Evolutionary conservation across 2,797 vertebrate species (phyloP), one percentile per base, ranked within the genome.

Genomic region (Erethizon dorsatum): DNA sequence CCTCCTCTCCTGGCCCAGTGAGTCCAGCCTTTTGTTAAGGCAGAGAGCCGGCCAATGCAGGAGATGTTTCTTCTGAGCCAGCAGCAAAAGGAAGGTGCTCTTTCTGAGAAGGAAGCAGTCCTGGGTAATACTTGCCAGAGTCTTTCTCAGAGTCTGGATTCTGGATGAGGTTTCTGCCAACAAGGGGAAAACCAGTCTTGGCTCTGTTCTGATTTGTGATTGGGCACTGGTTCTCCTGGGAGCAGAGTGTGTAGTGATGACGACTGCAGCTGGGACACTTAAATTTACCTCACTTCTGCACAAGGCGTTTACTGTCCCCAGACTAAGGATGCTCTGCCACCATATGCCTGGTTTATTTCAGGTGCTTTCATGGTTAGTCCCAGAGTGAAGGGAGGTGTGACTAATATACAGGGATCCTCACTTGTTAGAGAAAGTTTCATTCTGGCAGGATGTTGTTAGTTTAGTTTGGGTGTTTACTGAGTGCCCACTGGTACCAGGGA

Each of bases 21-120:
- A 47, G 28, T 28, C 61, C 33, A 28, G 75, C 52, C 24, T 54
- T 65, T 83, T n/a, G 9, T 97, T 61, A 47, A 67, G 28, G 77
- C 26, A 47, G 73, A 41, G 9, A 83, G 83, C 6, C 45, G 41
- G 52, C n/a, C 24, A 69, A 28, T 6, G 6, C 92, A 90, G 69
- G 45, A 77, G 57, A 80, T 4, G 0, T 4, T 54, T 45, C 12
- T 52, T 88, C 54, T 67, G 52, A 79, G 65, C n/a, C 24, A 52
- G 67, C 6, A n/a, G 31, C 10, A 18, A 86, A 80, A 75, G 67
- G 61, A 75, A 69, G 22, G 37, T 0, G 12, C 12, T 88, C 37
- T 86, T 31, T 90, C 83, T 88, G 56, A 85, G 96, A 88, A 78
- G 50, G 26, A 50, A 69, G 83, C 75, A 67, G 67, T 18, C 57